Percentiles rank a stretch among this genome's conserved stretches.
phyloP scores from a whole-genome alignment of 2,888 invertebrate genomes.

The Lochmaea crataegi region DNA sequence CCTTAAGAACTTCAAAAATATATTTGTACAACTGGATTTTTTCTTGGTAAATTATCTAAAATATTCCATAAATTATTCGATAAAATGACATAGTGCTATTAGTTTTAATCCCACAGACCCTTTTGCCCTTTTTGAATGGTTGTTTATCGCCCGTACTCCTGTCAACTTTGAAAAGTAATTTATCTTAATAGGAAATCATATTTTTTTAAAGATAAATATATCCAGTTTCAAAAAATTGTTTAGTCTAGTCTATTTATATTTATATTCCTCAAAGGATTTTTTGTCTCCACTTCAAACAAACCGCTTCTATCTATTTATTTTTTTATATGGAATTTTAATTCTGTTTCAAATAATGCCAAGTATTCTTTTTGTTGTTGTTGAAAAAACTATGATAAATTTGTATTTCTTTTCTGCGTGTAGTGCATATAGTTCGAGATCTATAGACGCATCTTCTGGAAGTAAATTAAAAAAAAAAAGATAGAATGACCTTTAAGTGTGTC shows the following conservation, averaged over 20 bases:
- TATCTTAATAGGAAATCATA: constrained; percentile 1
- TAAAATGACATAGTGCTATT: constrained; percentile 4
- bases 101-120: constrained; percentile 11
- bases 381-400: too few relatives aligned
- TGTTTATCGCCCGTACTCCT: constrained; percentile 3
- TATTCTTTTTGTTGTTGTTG: too few relatives aligned
- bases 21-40: not conserved
- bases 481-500: not conserved
- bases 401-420: too few relatives aligned
- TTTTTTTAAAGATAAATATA: not conserved
- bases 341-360: too few relatives aligned
- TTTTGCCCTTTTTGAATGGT: constrained; percentile 2
- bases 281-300: not conserved
- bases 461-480: not conserved
- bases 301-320: too few relatives aligned
- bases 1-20: too few relatives aligned
- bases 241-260: not conserved
- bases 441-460: not conserved
- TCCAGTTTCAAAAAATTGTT: not conserved
- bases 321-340: too few relatives aligned
- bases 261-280: not conserved
- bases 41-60: not conserved
- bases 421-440: not conserved
- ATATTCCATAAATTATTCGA: constrained; percentile 13
- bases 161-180: not conserved